Percentiles rank a stretch among this genome's conserved stretches.
These are phyloP conservation scores for Silvanus unidentatus DNA, from an alignment of 2,888 invertebrate genomes.

Conservation along the genomic window DNA sequence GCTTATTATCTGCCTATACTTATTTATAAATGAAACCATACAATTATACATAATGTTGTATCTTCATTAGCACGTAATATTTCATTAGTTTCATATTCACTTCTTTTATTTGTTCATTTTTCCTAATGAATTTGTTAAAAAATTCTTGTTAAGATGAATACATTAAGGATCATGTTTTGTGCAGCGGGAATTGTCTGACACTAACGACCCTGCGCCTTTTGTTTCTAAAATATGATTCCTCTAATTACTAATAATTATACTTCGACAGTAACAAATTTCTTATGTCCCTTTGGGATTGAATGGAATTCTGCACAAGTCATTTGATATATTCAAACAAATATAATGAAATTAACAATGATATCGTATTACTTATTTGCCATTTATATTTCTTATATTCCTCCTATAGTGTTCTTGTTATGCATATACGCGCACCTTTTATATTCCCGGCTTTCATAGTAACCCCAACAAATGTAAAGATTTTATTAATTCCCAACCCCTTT, in stretches of 20 bases:
- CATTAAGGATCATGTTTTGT: conserved; percentile 24
- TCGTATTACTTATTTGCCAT: too few species aligned
- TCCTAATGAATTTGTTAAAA: conserved; percentile 14
- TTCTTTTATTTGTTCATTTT: conserved; percentile 10
- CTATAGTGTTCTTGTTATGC: too few species aligned
- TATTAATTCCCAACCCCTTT: conserved; percentile 41
- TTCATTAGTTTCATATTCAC: conserved; percentile 15
- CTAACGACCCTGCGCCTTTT: conserved; percentile 30
- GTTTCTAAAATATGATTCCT: conserved; percentile 41
- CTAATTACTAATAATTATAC: conserved; percentile 37
- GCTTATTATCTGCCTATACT: too few species aligned
- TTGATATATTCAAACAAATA: conserved; percentile 9
- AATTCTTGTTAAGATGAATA: conserved; percentile 21
- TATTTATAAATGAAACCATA: too few species aligned
- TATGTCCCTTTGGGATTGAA: conserved; percentile 26
- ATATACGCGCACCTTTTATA: too few species aligned
- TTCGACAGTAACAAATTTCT: conserved; percentile 34
- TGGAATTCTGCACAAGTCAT: conserved; percentile 18
- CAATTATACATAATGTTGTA: neutral
- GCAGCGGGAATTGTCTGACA: conserved; percentile 25
- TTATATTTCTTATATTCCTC: too few species aligned
- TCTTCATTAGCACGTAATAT: conserved; percentile 10
- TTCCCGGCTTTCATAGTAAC: too few species aligned
- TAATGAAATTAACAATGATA: too few species aligned
- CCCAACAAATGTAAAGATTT: conserved; percentile 33